These are phyloP conservation scores for Rhinopomastus cyanomelas DNA, from an alignment of 2,113 vertebrate genomes.

Conservation along the genomic window DNA sequence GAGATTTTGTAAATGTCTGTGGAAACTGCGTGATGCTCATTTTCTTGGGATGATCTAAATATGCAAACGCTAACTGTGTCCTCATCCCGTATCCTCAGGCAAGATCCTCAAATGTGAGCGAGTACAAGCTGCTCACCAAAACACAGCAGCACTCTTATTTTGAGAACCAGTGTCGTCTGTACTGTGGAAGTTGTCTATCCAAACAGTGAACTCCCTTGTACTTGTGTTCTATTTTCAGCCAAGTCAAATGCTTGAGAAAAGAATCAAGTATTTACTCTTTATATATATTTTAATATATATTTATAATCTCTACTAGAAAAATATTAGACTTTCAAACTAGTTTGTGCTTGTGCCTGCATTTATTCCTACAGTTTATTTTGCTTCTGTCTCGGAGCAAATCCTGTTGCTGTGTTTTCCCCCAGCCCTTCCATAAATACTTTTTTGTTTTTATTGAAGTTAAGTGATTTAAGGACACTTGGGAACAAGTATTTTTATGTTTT, in stretches of 20 bases:
- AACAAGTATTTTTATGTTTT: neutral
- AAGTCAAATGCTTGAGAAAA: neutral
- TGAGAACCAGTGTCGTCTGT: neutral
- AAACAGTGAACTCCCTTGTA: neutral
- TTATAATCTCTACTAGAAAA: neutral
- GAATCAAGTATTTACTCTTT: neutral
- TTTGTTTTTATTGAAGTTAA: neutral
- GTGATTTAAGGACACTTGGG: slow-evolving; percentile 47
- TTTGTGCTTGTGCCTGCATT: neutral
- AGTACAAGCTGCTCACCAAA: neutral
- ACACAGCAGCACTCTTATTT: neutral
- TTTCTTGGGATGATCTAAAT: neutral
- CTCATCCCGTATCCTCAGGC: neutral
- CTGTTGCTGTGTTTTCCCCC: neutral
- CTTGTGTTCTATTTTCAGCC: neutral
- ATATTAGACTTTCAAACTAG: neutral
- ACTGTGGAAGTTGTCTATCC: neutral
- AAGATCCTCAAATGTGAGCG: neutral
- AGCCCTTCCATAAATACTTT: neutral
- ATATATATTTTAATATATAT: too few relatives aligned
- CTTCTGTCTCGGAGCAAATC: neutral
- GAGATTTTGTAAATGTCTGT: slow-evolving; percentile 1
- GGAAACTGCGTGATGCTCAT: slow-evolving; percentile 11
- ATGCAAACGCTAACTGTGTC: neutral
- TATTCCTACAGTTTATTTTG: neutral